A percentile compares a stretch with the other conserved stretches of the same genome.
Conservation (phyloP, 1,140 invertebrate genomes). For the Aphidius gifuensis region DNA sequence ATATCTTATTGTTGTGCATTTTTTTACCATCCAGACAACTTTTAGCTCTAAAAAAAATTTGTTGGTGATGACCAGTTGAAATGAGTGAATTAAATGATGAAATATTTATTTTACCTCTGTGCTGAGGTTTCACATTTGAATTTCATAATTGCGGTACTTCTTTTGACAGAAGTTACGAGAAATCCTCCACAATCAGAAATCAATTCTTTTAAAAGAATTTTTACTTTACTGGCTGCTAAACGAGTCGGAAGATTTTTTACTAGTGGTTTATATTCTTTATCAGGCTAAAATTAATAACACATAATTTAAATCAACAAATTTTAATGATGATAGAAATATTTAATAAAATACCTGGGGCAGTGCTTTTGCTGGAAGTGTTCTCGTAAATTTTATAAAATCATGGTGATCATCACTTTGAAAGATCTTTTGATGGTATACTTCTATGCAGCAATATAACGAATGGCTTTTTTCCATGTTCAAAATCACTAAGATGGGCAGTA, state of each 20-base stretch:
- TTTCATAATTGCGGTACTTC: conserved; percentile 65
- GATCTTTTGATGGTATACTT: conserved; percentile 68
- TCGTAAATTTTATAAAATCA: conserved; percentile 67
- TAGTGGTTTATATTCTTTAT: conserved; percentile 49
- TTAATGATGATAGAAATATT: too few relatives aligned
- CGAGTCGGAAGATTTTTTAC: conserved; percentile 57
- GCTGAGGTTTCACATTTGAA: conserved; percentile 71
- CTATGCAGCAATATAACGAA: conserved; percentile 80
- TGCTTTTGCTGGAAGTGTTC: conserved; percentile 61
- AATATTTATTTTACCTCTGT: conserved; percentile 62
- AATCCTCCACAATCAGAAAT: conserved; percentile 80
- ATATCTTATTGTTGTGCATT: conserved; percentile 17
- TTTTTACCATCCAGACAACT: conserved; percentile 19
- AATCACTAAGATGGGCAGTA: conserved; percentile 79
- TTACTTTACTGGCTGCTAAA: conserved; percentile 51
- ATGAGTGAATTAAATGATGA: background rate
- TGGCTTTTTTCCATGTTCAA: conserved; percentile 79
- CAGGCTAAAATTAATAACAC: conserved; percentile 39
- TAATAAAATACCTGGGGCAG: conserved; percentile 60
- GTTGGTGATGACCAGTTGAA: background rate
- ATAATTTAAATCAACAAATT: too few relatives aligned
- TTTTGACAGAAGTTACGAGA: conserved; percentile 65
- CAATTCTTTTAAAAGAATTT: conserved; percentile 64
- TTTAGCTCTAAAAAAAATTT: conserved; percentile 17
- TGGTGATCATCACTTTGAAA: conserved; percentile 76